A percentile compares a stretch with the other conserved stretches of the same genome.
Conservation (phyloP, 2,113 vertebrate species). For the Talpa occidentalis region DNA sequence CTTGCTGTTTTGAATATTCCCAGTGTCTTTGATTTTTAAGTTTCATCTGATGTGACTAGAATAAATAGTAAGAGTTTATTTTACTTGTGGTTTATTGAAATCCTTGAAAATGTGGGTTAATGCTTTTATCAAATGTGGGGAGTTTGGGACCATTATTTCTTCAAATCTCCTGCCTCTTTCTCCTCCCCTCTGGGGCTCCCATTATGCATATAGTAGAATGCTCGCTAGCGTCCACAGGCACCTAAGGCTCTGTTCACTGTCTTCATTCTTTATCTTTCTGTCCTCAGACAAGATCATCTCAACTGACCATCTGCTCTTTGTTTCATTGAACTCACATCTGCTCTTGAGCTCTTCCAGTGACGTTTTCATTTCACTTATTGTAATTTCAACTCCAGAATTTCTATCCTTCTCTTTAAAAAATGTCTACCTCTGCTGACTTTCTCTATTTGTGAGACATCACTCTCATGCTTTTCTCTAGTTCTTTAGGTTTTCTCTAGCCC, state of each 20-base stretch:
- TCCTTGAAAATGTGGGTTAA: neutral
- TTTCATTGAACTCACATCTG: neutral
- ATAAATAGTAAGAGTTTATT: neutral
- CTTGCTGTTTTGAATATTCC: neutral
- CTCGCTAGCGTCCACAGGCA: neutral
- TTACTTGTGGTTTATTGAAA: neutral
- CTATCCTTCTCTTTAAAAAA: neutral
- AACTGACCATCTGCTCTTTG: neutral
- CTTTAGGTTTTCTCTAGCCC: conserved; percentile 14
- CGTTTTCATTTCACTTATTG: neutral
- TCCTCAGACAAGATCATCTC: neutral
- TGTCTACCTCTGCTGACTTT: neutral
- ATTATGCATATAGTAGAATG: neutral
- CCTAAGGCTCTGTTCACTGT: neutral
- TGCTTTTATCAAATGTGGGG: conserved; percentile 25
- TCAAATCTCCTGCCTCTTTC: neutral
- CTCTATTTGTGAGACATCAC: neutral
- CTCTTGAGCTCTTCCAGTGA: neutral
- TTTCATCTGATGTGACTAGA: neutral
- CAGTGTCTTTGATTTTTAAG: neutral
- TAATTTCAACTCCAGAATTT: neutral
- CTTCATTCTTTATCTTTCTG: neutral
- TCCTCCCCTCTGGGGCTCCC: neutral
- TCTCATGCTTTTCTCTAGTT: neutral
- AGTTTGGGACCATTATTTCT: neutral